Evolutionary conservation across 2,888 invertebrate genomes (phyloP).

Genomic region (Ectemnius cavifrons): DNA sequence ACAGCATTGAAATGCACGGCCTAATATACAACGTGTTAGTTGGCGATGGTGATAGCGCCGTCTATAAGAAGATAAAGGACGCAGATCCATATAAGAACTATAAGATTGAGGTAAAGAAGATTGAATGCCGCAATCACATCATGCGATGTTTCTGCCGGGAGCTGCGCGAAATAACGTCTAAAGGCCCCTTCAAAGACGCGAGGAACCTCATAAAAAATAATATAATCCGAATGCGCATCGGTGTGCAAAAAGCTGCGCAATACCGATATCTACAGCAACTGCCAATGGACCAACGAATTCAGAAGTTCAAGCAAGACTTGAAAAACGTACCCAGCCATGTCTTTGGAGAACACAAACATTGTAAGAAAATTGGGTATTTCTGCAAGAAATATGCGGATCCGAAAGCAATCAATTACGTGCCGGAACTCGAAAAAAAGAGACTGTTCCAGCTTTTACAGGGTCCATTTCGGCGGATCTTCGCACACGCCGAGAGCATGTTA

Average conservation of each 20-base stretch:
- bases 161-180: background rate
- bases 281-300: background rate
- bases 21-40: constrained; percentile 33
- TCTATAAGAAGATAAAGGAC: constrained; percentile 10
- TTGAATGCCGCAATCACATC: constrained; percentile 24
- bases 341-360: background rate
- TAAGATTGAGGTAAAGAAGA: constrained; percentile 3
- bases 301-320: constrained; percentile 9
- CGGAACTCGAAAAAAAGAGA: too few species aligned
- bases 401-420: too few species aligned
- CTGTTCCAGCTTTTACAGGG: background rate
- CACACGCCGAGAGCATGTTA: background rate
- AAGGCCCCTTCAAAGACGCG: background rate
- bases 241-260: too few species aligned
- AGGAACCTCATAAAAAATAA: background rate
- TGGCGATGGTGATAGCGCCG: constrained; percentile 61
- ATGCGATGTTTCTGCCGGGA: constrained; percentile 44
- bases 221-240: too few species aligned
- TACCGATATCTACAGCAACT: too few species aligned
- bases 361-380: too few species aligned
- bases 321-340: constrained; percentile 13
- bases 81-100: constrained; percentile 1
- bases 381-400: too few species aligned
- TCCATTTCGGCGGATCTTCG: constrained; percentile 13
- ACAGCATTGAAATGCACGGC: constrained; percentile 44